Percentiles rank a stretch among this genome's conserved stretches.
These are phyloP conservation scores for Acronicta alni DNA, from an alignment of 2,888 invertebrate species.

Conservation along the genomic window DNA sequence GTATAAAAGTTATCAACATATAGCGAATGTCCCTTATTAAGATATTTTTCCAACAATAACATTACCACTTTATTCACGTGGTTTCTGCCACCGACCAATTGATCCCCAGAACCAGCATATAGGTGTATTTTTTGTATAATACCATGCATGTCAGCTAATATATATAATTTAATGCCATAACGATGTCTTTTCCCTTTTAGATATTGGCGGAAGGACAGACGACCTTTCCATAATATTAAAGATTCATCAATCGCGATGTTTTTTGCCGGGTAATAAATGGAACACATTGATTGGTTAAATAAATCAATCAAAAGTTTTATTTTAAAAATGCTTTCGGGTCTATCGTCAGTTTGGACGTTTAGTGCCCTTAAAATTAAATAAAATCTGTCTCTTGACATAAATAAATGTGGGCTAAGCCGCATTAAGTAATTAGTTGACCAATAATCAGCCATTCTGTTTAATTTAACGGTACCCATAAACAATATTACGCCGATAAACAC, in stretches of 20 bases:
- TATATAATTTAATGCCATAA: constrained; percentile 60
- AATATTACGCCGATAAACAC: constrained; percentile 32
- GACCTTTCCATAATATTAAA: constrained; percentile 52
- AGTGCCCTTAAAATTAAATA: constrained; percentile 28
- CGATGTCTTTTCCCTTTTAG: constrained; percentile 53
- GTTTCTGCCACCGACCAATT: constrained; percentile 55
- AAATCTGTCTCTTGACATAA: constrained; percentile 25
- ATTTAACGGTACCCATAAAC: constrained; percentile 36
- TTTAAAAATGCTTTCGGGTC: constrained; percentile 14
- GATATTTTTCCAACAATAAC: constrained; percentile 44
- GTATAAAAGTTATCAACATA: constrained; percentile 54
- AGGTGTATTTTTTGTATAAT: constrained; percentile 56
- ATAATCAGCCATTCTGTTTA: constrained; percentile 41
- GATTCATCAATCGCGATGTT: constrained; percentile 36
- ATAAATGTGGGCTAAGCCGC: constrained; percentile 22
- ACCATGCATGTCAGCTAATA: constrained; percentile 47
- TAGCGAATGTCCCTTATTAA: constrained; percentile 38
- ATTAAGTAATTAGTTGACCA: constrained; percentile 38
- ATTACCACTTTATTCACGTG: constrained; percentile 55
- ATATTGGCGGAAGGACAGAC: constrained; percentile 57
- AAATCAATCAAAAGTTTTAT: constrained; percentile 4
- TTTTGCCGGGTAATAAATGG: constrained; percentile 34
- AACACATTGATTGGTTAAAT: too few relatives aligned
- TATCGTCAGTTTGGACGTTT: constrained; percentile 13
- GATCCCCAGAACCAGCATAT: constrained; percentile 56